These are phyloP conservation scores for Halcyon chelicuti DNA, from an alignment of 2,797 vertebrate genomes.

Conservation along the genomic window DNA sequence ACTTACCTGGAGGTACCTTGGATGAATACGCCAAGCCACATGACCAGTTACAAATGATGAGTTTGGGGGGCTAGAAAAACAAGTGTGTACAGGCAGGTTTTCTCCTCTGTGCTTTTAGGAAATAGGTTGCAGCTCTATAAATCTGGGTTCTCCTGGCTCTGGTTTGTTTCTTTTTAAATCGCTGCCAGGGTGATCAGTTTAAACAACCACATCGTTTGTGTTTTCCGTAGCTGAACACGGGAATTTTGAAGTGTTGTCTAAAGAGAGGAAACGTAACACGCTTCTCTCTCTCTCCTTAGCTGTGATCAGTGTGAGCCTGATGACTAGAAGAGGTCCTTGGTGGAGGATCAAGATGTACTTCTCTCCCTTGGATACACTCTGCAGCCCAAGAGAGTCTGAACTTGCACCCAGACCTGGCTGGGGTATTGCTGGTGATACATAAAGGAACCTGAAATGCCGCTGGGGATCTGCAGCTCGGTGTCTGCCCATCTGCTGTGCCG, in stretches of 20 bases:
- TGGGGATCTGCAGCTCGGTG: background rate
- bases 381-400: background rate
- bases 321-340: background rate
- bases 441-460: background rate
- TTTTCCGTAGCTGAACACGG: background rate
- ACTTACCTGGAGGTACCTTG: background rate
- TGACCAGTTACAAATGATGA: background rate
- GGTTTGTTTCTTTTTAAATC: slow-evolving; percentile 26
- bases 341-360: background rate
- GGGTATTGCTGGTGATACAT: background rate
- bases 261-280: background rate
- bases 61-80: background rate
- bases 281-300: background rate
- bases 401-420: background rate
- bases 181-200: slow-evolving; percentile 1
- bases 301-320: background rate
- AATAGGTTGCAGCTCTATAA: slow-evolving; percentile 19
- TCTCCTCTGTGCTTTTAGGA: background rate
- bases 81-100: background rate
- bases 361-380: background rate
- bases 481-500: background rate
- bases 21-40: background rate
- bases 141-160: slow-evolving; percentile 26
- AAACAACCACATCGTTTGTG: slow-evolving; percentile 12
- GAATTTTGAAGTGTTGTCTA: background rate